phyloP scores from a whole-genome alignment of 2,888 invertebrate genomes.

The Cynaeus angustus region DNA sequence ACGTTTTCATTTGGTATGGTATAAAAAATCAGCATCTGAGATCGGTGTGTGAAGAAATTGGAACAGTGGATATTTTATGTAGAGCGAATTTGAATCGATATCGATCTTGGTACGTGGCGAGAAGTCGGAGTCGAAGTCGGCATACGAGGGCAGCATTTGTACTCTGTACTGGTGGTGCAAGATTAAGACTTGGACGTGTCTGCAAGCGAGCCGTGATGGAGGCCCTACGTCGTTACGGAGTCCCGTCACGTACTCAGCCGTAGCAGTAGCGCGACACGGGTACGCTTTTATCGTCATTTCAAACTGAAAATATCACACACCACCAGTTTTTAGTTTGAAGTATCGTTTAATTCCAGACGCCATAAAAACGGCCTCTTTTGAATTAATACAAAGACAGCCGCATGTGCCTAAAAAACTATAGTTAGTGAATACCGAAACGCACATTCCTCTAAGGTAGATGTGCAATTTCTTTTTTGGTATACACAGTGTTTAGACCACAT shows the following conservation, averaged over 20 bases:
- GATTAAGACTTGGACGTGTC: slow-evolving; percentile 69
- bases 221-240: slow-evolving; percentile 58
- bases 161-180: slow-evolving; percentile 65
- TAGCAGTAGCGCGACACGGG: slow-evolving; percentile 68
- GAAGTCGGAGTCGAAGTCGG: slow-evolving; percentile 51
- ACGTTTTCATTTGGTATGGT: no score
- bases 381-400: slow-evolving; percentile 52
- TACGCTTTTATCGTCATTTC: slow-evolving; percentile 70
- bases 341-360: slow-evolving; percentile 60
- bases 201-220: slow-evolving; percentile 62
- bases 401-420: slow-evolving; percentile 30
- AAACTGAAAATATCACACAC: slow-evolving; percentile 69
- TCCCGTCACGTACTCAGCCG: slow-evolving; percentile 66
- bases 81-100: slow-evolving; percentile 54
- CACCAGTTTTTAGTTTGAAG: slow-evolving; percentile 66
- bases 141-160: slow-evolving; percentile 63
- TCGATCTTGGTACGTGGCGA: slow-evolving; percentile 51
- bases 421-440: slow-evolving; percentile 3
- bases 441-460: background rate
- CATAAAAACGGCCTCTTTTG: slow-evolving; percentile 53
- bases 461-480: background rate
- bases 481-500: background rate
- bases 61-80: slow-evolving; percentile 48
- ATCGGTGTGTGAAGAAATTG: slow-evolving; percentile 44
- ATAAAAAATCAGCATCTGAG: background rate